Evolutionary conservation across 1,140 invertebrate genomes (phyloP).

Genomic region (Saxidomus purpurata): DNA sequence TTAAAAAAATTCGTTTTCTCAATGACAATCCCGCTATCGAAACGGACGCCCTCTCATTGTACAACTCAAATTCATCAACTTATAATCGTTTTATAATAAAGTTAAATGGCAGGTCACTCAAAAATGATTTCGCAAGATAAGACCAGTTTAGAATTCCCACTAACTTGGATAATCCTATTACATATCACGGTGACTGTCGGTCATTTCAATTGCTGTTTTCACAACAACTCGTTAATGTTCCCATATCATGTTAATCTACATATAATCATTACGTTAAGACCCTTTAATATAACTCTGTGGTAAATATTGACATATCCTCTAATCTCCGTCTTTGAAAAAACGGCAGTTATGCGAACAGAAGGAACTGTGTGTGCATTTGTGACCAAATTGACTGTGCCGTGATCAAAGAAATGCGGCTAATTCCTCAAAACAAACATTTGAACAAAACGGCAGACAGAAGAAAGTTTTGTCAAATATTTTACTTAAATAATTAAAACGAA

Average conservation of each 20-base stretch:
- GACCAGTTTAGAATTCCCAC: not conserved
- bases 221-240: slow-evolving; percentile 24
- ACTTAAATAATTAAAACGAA: not conserved
- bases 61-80: not conserved
- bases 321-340: slow-evolving; percentile 5
- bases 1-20: too few relatives aligned
- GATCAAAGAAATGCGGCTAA: not conserved
- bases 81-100: not conserved
- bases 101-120: not conserved
- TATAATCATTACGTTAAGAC: not conserved
- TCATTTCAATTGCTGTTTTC: slow-evolving; percentile 34
- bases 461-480: not conserved
- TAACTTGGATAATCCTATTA: slow-evolving; percentile 15
- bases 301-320: slow-evolving; percentile 27
- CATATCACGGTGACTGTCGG: not conserved
- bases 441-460: not conserved
- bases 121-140: not conserved
- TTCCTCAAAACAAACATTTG: not conserved
- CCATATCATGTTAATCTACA: slow-evolving; percentile 9
- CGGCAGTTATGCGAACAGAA: not conserved
- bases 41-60: not conserved
- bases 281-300: not conserved
- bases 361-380: not conserved
- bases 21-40: too few relatives aligned
- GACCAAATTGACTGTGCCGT: not conserved